Conservation (phyloP, 2,888 invertebrate genomes). For the Cheilosia grossa region DNA sequence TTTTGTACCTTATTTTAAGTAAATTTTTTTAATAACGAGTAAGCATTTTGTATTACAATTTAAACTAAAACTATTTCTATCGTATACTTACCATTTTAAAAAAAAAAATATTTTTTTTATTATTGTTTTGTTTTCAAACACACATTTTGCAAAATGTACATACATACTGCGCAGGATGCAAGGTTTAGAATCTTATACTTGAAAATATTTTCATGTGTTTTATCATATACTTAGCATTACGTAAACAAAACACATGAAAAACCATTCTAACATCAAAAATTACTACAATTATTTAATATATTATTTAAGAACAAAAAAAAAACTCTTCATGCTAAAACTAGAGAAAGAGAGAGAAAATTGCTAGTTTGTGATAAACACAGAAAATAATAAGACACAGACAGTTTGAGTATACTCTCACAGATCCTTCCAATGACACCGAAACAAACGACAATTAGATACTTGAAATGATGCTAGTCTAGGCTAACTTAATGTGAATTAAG, state of each 20-base stretch:
- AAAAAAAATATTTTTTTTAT: slow-evolving; percentile 41
- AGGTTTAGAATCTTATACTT: slow-evolving; percentile 6
- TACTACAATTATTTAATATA: slow-evolving; percentile 17
- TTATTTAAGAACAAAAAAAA: slow-evolving; percentile 10
- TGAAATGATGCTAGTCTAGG: slow-evolving; percentile 25
- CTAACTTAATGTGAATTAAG: slow-evolving; percentile 52
- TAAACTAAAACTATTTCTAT: slow-evolving; percentile 45
- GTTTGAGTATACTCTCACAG: slow-evolving; percentile 21
- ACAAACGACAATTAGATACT: slow-evolving; percentile 33
- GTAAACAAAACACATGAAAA: slow-evolving; percentile 11
- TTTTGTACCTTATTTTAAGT: slow-evolving; percentile 20
- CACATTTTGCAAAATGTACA: slow-evolving; percentile 27
- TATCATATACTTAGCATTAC: slow-evolving; percentile 35
- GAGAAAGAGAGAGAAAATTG: slow-evolving; percentile 30
- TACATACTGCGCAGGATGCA: slow-evolving; percentile 49
- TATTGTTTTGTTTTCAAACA: slow-evolving; percentile 50
- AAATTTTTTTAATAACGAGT: slow-evolving; percentile 15
- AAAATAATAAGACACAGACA: background rate
- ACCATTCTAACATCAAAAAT: slow-evolving; percentile 45
- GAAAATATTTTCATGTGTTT: slow-evolving; percentile 24
- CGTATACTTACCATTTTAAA: slow-evolving; percentile 63
- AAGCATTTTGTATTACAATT: slow-evolving; percentile 36
- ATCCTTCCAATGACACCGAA: slow-evolving; percentile 46
- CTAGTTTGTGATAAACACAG: slow-evolving; percentile 34
- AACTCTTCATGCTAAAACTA: slow-evolving; percentile 42